Evolutionary conservation across 2,113 vertebrate species (phyloP), one percentile per base, ranked within the genome.

Genomic region (Rhinolophus ferrumequinum): DNA sequence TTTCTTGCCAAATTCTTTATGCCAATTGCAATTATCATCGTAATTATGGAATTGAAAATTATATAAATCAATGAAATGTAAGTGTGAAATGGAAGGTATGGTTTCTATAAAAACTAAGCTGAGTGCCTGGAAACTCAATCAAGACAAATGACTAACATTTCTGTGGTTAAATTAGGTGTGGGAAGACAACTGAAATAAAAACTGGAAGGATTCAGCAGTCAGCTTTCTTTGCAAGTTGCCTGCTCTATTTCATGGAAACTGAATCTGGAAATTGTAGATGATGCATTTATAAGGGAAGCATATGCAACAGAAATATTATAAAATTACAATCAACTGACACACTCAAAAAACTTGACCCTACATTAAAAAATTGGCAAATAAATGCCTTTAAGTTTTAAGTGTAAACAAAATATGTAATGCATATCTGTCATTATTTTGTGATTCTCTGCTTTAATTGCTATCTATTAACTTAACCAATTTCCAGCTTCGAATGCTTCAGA

Each of bases 101-200:
- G 18, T 85, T 90, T 88, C 72, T 62, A 52, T 83, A 75, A 85
- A 66, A 90, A 33, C 70, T 64, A 82, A 95, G 62, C 8, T 50
- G 5, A 60, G 16, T 62, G 76, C 84, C 44, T 85, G 6, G 75
- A 85, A 86, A 84, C 21, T 92, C 70, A 72, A 56, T 82, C 24
- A 41, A 96, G 30, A 38, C n/a, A 30, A 92, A 6, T 56, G 41
- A 82, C 60, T 66, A 66, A 44, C 22, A 95, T 76, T 60, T 88
- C 38, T 86, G 14, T 64, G 12, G 64, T 41, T 76, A 22, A 26
- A 26, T 95, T 28, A 95, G 75, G 64, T 80, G n/a, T 50, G 33
- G 22, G 54, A 30, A 66, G 86, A 69, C 52, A 66, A 62, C 0
- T 41, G 28, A 96, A 95, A 86, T 44, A 47, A 24, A 93, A 84